Base-by-base conservation (phyloP, 2,113 vertebrate genomes). In the Thunnus thynnus region DNA sequence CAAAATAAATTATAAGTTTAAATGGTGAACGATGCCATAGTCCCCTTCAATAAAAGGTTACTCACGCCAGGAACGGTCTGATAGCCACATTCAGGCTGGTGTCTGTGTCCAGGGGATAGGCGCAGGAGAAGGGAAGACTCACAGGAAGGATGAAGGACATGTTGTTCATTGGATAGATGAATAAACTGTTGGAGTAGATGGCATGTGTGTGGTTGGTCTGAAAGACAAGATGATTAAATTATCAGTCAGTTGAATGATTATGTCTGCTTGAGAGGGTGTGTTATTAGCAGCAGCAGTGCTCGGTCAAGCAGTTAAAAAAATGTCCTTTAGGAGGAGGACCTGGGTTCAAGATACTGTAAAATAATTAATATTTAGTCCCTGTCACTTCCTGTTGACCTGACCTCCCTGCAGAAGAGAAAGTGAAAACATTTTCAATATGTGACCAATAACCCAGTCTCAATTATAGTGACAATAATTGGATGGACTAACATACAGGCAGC, bases 191-290 rank as follows among this genome's bases (percentile, higher is more conserved):
- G 85, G 80, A 90, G 81, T 91, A 93, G 72, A 82, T 82, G 5
- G 72, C 88, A 57, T 93, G 90, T 63, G 92, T 94, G 48, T 20
- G 13, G 86, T 94, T 94, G 64, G 61, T 91, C 93, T 94, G 86
- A 57, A 90, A 86, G 44, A 84, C 4, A 81, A 20, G 6, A 36
- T 48, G 5, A 64, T 22, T 1, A 50, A 14, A 57, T 55, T 12
- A 57, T 57, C 3, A 56, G 12, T 71, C 10, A 77, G 32, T 13
- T 27, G 3, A 82, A 8, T 6, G 20, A 18, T 72, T 44, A 58
- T 0, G 0, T 70, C 25, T 50, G 12, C 6, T 20, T 41, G 5
- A 50, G 25, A 66, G 20, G 20, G 20, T n/a, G 27, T 41, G 9
- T 6, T 41, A 41, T 41, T 41, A 41, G 36, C 8, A 41, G 36